Evolutionary conservation across 2,888 invertebrate genomes (phyloP), one percentile per base, ranked within the genome.

Genomic region (Sympetrum striolatum): DNA sequence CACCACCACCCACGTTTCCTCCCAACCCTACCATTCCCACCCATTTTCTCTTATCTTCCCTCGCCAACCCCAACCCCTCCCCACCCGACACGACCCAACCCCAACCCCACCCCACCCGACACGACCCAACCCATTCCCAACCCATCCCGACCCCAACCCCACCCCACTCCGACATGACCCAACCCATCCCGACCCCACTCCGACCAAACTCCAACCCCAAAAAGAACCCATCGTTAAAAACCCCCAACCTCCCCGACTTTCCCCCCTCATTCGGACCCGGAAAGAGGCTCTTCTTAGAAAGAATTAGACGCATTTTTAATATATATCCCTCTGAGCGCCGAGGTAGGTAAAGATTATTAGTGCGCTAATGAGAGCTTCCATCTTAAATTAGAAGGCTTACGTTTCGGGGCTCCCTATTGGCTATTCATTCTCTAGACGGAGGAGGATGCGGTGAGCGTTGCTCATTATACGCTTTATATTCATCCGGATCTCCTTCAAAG

Each of bases 261-360:
- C 53, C 60, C 60, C 86, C 39, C 37, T 31, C 12, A 31, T 73
- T 18, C 37, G 81, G 25, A 15, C 31, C 48, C 22, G 53, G 53
- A 82, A 60, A 86, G 86, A 60, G 60, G 58, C 60, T 22, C 39
- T 86, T 48, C 60, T 86, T 60, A 86, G 86, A 60, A 86, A 86
- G 86, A 86, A 86, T 86, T 86, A 86, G 86, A 37, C 86, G 86
- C 86, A 60, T 86, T 86, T 86, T 86, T 86, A 86, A 86, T 86
- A 86, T 86, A 64, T 86, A 86, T 60, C 60, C 86, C 86, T 86
- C 86, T 53, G 82, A 82, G 53, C 48, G 82, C 58, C 58, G 82
- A 82, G 82, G 82, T 82, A 60, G 86, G 86, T 60, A 53, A 73
- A 60, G 86, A 86, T 86, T 86, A 86, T 86, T 86, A 86, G 60